These are phyloP conservation scores for Ophthalmolycus amberensis DNA, from an alignment of 2,113 vertebrate genomes.

Conservation along the genomic window DNA sequence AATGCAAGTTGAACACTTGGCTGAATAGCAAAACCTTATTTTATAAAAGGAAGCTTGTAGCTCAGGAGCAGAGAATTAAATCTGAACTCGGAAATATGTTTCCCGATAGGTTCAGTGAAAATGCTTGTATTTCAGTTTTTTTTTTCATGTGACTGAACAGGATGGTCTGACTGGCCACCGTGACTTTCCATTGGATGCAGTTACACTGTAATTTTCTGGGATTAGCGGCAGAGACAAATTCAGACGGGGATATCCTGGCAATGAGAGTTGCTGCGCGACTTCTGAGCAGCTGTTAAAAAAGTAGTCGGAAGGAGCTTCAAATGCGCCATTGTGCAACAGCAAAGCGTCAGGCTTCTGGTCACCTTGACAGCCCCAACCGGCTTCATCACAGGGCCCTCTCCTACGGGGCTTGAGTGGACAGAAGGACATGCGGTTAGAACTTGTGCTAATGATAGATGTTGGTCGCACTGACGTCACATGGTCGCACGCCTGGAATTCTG, in stretches of 20 bases:
- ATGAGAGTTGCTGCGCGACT: constrained; percentile 43
- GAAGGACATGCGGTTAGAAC: constrained; percentile 58
- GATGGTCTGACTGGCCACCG: constrained; percentile 52
- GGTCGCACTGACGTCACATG: constrained; percentile 81
- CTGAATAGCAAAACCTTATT: not conserved
- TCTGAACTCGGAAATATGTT: constrained; percentile 38
- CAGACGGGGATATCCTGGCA: constrained; percentile 65
- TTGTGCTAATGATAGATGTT: constrained; percentile 81
- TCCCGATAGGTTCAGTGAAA: constrained; percentile 41
- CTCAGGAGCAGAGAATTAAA: constrained; percentile 29
- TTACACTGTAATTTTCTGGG: constrained; percentile 80
- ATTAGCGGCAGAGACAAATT: constrained; percentile 76
- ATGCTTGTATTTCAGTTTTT: constrained; percentile 37
- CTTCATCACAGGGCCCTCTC: constrained; percentile 45
- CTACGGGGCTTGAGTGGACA: constrained; percentile 32
- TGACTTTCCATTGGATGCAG: constrained; percentile 73
- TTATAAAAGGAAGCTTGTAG: constrained; percentile 3
- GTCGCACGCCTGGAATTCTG: constrained; percentile 75
- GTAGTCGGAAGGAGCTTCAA: constrained; percentile 55
- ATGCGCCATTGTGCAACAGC: constrained; percentile 42
- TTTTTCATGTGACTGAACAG: constrained; percentile 41
- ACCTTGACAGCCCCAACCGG: constrained; percentile 37
- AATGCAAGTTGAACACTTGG: constrained; percentile 1
- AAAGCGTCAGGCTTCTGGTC: constrained; percentile 51
- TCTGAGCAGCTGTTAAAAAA: constrained; percentile 60